phyloP scores from a whole-genome alignment of 2,888 invertebrate species.

The Rhopalosiphum nymphaeae region DNA sequence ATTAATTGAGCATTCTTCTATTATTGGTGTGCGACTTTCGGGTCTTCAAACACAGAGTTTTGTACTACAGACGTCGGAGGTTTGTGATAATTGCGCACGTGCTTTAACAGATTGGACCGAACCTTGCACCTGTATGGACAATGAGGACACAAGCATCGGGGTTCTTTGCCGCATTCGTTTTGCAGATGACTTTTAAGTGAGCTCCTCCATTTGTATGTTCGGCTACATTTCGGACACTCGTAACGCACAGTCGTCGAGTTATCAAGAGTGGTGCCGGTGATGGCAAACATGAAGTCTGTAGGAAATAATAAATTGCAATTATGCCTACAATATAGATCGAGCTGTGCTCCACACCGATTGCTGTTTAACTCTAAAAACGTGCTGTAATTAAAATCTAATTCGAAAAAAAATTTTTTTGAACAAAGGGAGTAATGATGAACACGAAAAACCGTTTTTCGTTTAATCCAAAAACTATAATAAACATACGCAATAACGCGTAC shows the following conservation, averaged over 20 bases:
- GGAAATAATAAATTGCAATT: conserved; percentile 61
- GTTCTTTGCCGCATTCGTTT: conserved; percentile 88
- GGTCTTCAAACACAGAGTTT: conserved; percentile 41
- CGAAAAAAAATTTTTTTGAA: background rate
- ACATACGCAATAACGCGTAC: background rate
- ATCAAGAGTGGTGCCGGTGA: conserved; percentile 58
- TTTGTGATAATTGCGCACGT: conserved; percentile 67
- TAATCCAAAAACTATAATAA: background rate
- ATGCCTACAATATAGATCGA: conserved; percentile 51
- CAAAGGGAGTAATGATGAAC: background rate
- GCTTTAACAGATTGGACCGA: conserved; percentile 67
- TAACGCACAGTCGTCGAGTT: conserved; percentile 63
- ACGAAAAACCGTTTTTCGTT: background rate
- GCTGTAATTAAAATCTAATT: background rate
- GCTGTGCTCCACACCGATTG: conserved; percentile 48
- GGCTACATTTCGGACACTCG: conserved; percentile 78
- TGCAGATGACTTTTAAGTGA: conserved; percentile 85
- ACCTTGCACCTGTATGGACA: conserved; percentile 83
- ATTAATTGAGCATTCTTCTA: conserved; percentile 59
- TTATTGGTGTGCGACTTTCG: conserved; percentile 51
- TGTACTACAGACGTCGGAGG: conserved; percentile 56
- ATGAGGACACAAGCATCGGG: conserved; percentile 84
- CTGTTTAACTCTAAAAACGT: background rate
- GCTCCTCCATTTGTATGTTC: conserved; percentile 87
- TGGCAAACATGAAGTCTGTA: conserved; percentile 66